Evolutionary conservation across 2,113 vertebrate species (phyloP).

Genomic region (Poecilia latipinna): DNA sequence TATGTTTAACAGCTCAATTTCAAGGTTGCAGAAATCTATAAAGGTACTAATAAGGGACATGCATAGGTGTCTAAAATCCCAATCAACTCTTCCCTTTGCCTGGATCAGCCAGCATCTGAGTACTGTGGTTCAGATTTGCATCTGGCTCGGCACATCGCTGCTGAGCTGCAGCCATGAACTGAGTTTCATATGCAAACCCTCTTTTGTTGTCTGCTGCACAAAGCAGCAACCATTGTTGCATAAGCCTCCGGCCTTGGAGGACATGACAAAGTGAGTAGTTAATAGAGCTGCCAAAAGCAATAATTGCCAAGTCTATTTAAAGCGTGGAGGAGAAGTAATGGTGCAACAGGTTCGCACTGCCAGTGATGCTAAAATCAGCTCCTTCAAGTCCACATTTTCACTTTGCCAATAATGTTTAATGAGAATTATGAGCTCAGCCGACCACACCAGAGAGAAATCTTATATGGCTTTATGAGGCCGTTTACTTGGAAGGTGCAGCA

Average conservation of each 20-base stretch:
- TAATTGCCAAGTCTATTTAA: not conserved
- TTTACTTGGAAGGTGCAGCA: conserved; percentile 20
- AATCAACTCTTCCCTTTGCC: not conserved
- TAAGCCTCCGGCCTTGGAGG: not conserved
- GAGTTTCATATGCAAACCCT: not conserved
- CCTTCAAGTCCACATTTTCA: not conserved
- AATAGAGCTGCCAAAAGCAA: not conserved
- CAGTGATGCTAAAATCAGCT: not conserved
- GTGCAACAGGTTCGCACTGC: not conserved
- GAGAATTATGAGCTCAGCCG: not conserved
- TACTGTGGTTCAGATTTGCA: not conserved
- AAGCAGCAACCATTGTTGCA: not conserved
- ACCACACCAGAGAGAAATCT: conserved; percentile 5
- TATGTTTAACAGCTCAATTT: no score
- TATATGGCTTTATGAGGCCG: conserved; percentile 25
- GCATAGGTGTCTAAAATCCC: not conserved
- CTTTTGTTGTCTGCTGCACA: not conserved
- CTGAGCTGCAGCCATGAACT: not conserved
- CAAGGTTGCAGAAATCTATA: no score
- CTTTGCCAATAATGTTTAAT: conserved; percentile 22
- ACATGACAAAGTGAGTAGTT: not conserved
- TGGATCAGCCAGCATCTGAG: not conserved
- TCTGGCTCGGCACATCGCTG: no score
- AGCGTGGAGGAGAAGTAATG: not conserved
- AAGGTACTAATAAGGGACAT: not conserved